Base-by-base conservation (phyloP, 2,888 invertebrate species). In the Protophormia terraenovae region DNA sequence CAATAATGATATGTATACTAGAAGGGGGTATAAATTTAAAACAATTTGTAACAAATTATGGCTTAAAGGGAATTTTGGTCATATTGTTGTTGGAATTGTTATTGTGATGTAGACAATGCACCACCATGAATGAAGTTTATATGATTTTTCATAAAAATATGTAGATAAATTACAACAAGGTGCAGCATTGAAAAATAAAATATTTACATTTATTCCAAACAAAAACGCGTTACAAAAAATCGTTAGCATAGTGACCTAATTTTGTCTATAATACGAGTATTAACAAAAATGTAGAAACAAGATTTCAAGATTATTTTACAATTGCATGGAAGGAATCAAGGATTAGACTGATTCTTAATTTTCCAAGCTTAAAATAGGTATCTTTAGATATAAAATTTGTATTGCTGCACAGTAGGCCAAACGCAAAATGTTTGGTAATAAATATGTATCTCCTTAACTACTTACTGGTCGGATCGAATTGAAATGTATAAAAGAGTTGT, bases 21-120 rank as follows among this genome's bases (percentile, higher is more conserved):
- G 38, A 38, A 7, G 2, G 29, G 16, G 16, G 8, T 8, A 47
- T 29, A 71, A 64, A 53, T 53, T 53, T 69, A 50, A 73, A 71
- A 66, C 55, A 79, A 80, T 84, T 84, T 84, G 71, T 71, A 41
- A 62, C 83, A 84, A 83, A 75, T 83, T 75, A 79, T 69, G 47
- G 79, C 79, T 75, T 58, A 38, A 79, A 67, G 83, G 73, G 69
- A 62, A 75, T 58, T 71, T 76, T 53, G 60, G 32, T 32, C 66
- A 67, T 14, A 58, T 67, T 67, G 66, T 32, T 73, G 16, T 29
- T 53, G 50, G n/a, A n/a, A n/a, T 24, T 10, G 35, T 73, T 58
- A 58, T 32, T 73, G 14, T 19, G 41, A 32, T 19, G 14, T 14
- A 55, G 64, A 72, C 64, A 79, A 79, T 80, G 38, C 64, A 76